phyloP scores from a whole-genome alignment of 2,888 invertebrate species.

The Antheraea assamensis region DNA sequence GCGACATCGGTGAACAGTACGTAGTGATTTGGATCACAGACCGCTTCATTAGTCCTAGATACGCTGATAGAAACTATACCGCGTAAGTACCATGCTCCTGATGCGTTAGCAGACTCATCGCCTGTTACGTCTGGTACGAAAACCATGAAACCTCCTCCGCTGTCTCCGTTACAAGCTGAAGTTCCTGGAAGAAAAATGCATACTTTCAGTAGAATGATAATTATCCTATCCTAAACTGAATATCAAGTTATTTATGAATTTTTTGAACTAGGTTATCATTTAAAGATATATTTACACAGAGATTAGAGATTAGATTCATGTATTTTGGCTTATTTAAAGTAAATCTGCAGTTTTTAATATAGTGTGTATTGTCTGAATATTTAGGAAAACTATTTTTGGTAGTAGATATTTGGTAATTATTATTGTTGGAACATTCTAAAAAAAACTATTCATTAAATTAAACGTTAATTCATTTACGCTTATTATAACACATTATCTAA shows the following conservation, averaged over 20 bases:
- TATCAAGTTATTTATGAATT: too few relatives aligned
- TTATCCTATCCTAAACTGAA: too few relatives aligned
- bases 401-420: neutral
- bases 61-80: slow-evolving; percentile 55
- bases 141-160: slow-evolving; percentile 74
- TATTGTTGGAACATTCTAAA: neutral
- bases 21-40: slow-evolving; percentile 70
- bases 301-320: too few relatives aligned
- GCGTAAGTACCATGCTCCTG: slow-evolving; percentile 50
- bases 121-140: slow-evolving; percentile 48
- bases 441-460: too few relatives aligned
- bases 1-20: slow-evolving; percentile 71
- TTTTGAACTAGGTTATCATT: too few relatives aligned
- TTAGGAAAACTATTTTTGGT: too few relatives aligned
- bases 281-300: too few relatives aligned
- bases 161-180: slow-evolving; percentile 78
- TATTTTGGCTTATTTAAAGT: too few relatives aligned
- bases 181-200: slow-evolving; percentile 48
- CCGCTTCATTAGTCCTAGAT: slow-evolving; percentile 36
- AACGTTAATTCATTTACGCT: too few relatives aligned
- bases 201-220: too few relatives aligned
- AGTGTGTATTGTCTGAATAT: too few relatives aligned
- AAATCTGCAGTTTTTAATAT: too few relatives aligned
- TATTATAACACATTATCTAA: neutral
- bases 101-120: slow-evolving; percentile 28